Percentiles rank a stretch among this genome's conserved stretches.
Evolutionary conservation across 2,113 vertebrate species (phyloP).

Genomic region (Furnarius figulus): DNA sequence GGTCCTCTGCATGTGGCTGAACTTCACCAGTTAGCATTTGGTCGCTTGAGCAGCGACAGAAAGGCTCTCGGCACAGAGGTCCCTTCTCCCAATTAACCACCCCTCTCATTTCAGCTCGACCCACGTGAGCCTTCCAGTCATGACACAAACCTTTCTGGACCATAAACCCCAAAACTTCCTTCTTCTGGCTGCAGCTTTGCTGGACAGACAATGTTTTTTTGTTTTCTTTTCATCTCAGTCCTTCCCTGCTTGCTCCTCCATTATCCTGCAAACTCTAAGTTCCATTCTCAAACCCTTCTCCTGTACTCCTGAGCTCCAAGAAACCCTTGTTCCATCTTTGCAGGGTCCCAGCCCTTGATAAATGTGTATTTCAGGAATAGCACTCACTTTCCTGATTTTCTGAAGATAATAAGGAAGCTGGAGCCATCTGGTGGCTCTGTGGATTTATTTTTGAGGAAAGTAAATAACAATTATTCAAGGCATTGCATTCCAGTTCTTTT

Average conservation of each 20-base stretch:
- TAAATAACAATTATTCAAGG: background rate
- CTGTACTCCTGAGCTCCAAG: background rate
- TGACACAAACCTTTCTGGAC: background rate
- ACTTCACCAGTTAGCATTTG: background rate
- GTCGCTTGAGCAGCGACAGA: background rate
- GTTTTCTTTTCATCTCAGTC: background rate
- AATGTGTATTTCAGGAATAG: fast-evolving
- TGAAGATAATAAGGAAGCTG: background rate
- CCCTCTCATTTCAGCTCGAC: background rate
- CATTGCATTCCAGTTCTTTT: background rate
- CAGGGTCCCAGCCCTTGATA: background rate
- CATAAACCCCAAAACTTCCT: background rate
- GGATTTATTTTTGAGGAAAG: background rate
- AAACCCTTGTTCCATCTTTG: background rate
- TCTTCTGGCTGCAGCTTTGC: background rate
- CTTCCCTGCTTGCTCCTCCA: background rate
- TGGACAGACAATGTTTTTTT: background rate
- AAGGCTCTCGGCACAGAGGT: background rate
- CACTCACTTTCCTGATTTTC: background rate
- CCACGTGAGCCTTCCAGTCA: background rate
- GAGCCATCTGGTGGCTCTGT: slow-evolving; percentile 43
- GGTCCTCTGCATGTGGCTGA: background rate
- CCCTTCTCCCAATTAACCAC: background rate
- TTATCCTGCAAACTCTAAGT: background rate
- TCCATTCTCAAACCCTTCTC: background rate